Evolutionary conservation across 2,888 invertebrate species (phyloP), one percentile per base, ranked within the genome.

Genomic region (Dryococelus australis): DNA sequence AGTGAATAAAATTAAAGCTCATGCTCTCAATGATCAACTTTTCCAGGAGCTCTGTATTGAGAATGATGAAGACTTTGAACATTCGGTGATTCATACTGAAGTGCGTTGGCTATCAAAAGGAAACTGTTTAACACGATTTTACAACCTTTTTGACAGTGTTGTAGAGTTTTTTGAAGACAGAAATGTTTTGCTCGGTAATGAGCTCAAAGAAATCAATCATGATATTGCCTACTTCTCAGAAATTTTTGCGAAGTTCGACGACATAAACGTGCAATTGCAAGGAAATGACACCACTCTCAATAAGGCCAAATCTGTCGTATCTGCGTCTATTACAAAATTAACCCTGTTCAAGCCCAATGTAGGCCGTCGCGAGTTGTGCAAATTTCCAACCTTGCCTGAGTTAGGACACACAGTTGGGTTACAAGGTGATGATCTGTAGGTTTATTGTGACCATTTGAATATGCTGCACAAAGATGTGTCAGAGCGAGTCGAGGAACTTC

Each of bases 31-130:
- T 43, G 28, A 28, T 28, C 2, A 35, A n/a, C 1, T 84, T 2
- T 84, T 84, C 3, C 5, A 6, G 28, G 24, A 28, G 12, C 43
- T 84, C 3, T 84, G 35, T 84, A 27, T 2, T 35, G 43, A 47
- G 27, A 85, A 47, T 26, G 47, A 51, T 9, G 43, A 26, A 35
- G 85, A 85, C n/a, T 28, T 47, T 43, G 51, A 20, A 9, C 43
- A 27, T 0, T 27, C 47, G 2, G 10, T 85, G 24, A 8, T 35
- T 43, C 85, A 85, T 28, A 43, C 47, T 24, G 85, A 85, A 27
- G 47, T 85, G 0, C 47, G 47, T n/a, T 85, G 85, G 43, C 85
- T 43, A 16, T 85, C 85, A 6, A 43, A n/a, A 43, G 85, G 47
- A 27, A 85, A 85, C 24, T 20, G 43, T 51, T n/a, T 85, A 8